Evolutionary conservation across 2,888 invertebrate species (phyloP).

Genomic region (Ophion costatus): DNA sequence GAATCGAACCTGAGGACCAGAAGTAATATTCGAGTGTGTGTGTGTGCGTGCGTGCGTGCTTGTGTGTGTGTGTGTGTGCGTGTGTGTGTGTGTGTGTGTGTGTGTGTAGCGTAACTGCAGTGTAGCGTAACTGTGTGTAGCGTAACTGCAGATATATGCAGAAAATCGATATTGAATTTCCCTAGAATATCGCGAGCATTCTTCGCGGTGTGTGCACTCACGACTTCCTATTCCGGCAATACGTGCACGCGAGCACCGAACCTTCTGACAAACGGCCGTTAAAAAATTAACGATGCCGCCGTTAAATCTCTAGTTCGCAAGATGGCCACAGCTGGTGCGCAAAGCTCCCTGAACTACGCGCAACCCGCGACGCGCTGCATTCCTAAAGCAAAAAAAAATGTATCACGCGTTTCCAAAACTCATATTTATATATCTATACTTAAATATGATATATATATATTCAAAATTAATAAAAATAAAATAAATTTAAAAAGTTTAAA

Average conservation of each 20-base stretch:
- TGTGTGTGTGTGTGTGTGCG: too few species aligned
- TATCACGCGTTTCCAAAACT: background rate
- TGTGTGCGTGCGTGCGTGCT: too few species aligned
- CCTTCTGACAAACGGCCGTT: slow-evolving; percentile 79
- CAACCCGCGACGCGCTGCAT: slow-evolving; percentile 11
- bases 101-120: too few species aligned
- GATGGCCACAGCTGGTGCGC: slow-evolving; percentile 79
- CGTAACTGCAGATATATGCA: too few species aligned
- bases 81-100: too few species aligned
- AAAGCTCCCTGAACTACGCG: slow-evolving; percentile 11
- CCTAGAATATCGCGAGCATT: slow-evolving; percentile 22
- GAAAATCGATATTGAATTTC: slow-evolving; percentile 50
- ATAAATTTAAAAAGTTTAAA: too few species aligned
- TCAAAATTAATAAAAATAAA: background rate
- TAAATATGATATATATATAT: background rate
- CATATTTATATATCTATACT: too few species aligned
- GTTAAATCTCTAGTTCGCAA: slow-evolving; percentile 77
- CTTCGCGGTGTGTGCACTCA: slow-evolving; percentile 14
- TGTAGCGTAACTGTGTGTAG: too few species aligned
- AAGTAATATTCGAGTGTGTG: too few species aligned
- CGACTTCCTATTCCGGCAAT: slow-evolving; percentile 77
- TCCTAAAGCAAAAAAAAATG: background rate
- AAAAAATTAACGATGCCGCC: slow-evolving; percentile 78
- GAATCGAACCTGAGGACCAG: too few species aligned
- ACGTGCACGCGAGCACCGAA: slow-evolving; percentile 63